Percentiles rank a stretch among this genome's conserved stretches.
These are phyloP conservation scores for Balearica regulorum DNA, from an alignment of 2,797 vertebrate genomes.

Conservation along the genomic window DNA sequence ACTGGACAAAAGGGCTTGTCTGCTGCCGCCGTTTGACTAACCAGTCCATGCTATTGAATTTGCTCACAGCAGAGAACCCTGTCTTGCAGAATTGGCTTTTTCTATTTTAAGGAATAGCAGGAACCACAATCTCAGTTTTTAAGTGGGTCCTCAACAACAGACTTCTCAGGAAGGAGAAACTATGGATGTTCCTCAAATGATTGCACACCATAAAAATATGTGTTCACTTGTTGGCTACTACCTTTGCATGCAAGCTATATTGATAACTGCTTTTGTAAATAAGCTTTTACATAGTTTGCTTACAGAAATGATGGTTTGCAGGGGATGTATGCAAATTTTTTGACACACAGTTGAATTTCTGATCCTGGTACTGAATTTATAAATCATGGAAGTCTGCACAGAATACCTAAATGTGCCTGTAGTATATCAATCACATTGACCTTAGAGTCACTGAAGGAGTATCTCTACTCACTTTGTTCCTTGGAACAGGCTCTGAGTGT, in stretches of 20 bases:
- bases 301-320: background rate
- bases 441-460: background rate
- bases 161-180: background rate
- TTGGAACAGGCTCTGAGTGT: background rate
- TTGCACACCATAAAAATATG: background rate
- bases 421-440: background rate
- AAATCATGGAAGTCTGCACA: background rate
- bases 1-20: background rate
- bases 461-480: background rate
- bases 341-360: background rate
- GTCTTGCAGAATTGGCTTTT: background rate
- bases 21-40: background rate
- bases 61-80: background rate
- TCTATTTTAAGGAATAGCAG: background rate
- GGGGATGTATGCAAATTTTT: background rate
- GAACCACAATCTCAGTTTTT: background rate
- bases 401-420: background rate
- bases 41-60: background rate
- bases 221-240: background rate
- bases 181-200: background rate
- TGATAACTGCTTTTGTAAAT: background rate
- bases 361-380: background rate
- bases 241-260: background rate
- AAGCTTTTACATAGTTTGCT: background rate
- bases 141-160: background rate